Base-by-base conservation (phyloP, 2,888 invertebrate genomes). In the Thymelicus acteon region DNA sequence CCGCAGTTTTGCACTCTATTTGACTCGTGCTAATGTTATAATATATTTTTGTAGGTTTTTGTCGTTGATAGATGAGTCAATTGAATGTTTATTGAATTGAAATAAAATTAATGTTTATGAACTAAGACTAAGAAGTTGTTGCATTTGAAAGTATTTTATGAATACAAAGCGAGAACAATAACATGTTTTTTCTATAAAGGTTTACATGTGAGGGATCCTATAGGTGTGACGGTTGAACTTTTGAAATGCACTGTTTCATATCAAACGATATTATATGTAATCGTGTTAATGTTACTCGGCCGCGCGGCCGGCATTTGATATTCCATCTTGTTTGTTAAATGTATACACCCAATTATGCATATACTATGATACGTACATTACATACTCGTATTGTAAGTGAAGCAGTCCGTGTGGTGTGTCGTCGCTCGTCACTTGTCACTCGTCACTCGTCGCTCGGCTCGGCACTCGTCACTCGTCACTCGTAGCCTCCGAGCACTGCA, bases 101-200 rank as follows among this genome's bases (percentile, higher is more conserved):
- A 88, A 83, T 85, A 88, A 91, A 90, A 88, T 78, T 84, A 89
- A 92, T 90, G 90, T 92, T 91, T 91, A 92, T 91, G 90, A 89
- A 87, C 79, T 92, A 92, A 92, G 91, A 90, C 86, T 92, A 92
- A 92, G 91, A 89, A 90, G 90, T 93, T 93, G 92, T 93, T 93
- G 93, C 93, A 93, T 93, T 93, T 93, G 90, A 92, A 92, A 91
- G 93, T 92, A 92, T 92, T 92, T 92, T 92, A 91, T 90, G 91
- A 84, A 92, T 92, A 91, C 91, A 90, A 91, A 91, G 88, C 91
- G 91, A 92, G 92, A 92, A 92, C 92, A 92, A 92, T 92, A 91
- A 92, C 88, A 88, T 88, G 91, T 92, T 93, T 93, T 89, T 93
- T 92, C 88, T 92, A 92, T 88, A 89, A 92, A 92, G 85, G 87